Evolutionary conservation across 2,113 vertebrate genomes (phyloP).

Genomic region (Capra hircus): DNA sequence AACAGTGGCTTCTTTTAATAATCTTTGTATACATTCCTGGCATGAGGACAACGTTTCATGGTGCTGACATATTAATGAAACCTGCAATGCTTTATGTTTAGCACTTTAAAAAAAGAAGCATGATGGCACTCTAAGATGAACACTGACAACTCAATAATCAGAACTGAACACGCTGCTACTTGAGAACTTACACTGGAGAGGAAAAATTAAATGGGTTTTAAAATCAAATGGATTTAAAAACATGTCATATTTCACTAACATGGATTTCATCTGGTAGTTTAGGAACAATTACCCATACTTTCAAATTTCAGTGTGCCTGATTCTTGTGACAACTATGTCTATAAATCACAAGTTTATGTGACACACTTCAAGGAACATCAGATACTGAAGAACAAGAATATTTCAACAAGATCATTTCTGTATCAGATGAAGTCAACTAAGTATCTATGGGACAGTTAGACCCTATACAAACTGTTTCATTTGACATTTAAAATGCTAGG

Average conservation of each 20-base stretch:
- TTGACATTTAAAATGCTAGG: not conserved
- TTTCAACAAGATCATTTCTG: not conserved
- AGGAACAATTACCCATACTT: not conserved
- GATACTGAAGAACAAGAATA: not conserved
- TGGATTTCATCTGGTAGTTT: constrained; percentile 10
- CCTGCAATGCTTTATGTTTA: not conserved
- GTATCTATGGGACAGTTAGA: not conserved
- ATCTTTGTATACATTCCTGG: not conserved
- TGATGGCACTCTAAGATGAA: not conserved
- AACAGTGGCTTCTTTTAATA: not conserved
- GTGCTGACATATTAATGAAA: not conserved
- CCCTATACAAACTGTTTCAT: not conserved
- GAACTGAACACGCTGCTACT: not conserved
- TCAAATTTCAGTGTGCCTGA: not conserved
- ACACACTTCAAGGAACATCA: not conserved
- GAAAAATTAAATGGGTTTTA: not conserved
- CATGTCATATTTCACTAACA: not conserved
- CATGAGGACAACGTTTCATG: not conserved
- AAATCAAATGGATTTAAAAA: not conserved
- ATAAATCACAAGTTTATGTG: not conserved
- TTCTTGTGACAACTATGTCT: not conserved
- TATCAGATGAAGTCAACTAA: not conserved
- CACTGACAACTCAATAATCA: not conserved
- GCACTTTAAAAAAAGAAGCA: not conserved
- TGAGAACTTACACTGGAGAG: not conserved